Evolutionary conservation across 23 tunicate genomes (phyloP), one percentile per base, ranked within the genome.

Genomic region (Ciona savignyi): DNA sequence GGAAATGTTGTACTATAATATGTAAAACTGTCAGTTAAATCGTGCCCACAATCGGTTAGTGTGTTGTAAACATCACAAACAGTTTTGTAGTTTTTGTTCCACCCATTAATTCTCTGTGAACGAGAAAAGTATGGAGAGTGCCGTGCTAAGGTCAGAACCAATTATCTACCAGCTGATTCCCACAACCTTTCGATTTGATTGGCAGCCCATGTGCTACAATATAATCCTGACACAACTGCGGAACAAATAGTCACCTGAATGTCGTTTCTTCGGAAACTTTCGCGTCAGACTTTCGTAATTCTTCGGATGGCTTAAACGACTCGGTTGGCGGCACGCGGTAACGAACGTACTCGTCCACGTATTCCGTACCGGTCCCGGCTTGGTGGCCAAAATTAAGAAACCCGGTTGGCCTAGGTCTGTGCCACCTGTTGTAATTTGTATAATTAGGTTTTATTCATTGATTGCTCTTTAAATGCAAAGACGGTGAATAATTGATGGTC

Each of bases 241-340:
- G 23, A 9, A 64, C 23, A 64, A 23, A 20, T 64, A 23, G 23
- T 48, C 64, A 88, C 96, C 86, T 77, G 77, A 82, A 82, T 19
- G 96, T 88, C 2, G 96, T 88, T 77, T 74, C 34, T n/a, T 85
- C 87, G 9, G 96, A 81, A 27, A 88, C 75, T 61, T 77, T 82
- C 29, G 80, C 87, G 23, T 82, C 96, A 4, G 82, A 76, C 29
- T 73, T 76, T 67, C 82, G 35, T 60, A 82, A 26, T n/a, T 77
- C 84, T 25, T 77, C 62, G 1, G 80, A 24, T 19, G 96, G 96
- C 34, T 82, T 88, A 70, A 85, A 88, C 35, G 87, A 77, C 61
- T 82, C 84, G 0, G 96, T 73, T 9, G 78, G 79, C 3, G 80
- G 74, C 32, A 88, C 61, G 15, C 65, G 64, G 71, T 73, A 73